These are phyloP conservation scores for Adineta ricciae DNA, from an alignment of 2,888 invertebrate genomes.

Conservation along the genomic window DNA sequence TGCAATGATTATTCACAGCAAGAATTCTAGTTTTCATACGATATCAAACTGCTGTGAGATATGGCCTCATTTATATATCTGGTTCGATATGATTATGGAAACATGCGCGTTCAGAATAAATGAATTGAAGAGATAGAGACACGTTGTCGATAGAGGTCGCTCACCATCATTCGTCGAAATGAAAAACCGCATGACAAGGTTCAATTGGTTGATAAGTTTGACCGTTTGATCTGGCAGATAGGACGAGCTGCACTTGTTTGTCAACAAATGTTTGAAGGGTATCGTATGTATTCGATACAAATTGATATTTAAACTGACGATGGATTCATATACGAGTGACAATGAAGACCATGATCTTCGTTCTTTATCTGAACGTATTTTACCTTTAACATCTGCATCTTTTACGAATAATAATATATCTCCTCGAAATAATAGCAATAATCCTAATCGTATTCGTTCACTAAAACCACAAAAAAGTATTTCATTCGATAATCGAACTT, in stretches of 20 bases:
- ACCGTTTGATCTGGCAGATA: neutral
- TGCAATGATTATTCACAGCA: no score
- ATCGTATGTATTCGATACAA: neutral
- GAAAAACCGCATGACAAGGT: neutral
- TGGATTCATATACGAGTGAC: neutral
- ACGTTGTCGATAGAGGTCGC: neutral
- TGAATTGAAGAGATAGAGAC: neutral
- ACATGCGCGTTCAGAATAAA: neutral
- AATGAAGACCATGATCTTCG: neutral
- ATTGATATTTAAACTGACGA: neutral
- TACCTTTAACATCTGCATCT: neutral
- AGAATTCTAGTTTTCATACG: no score
- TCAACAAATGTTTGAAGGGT: slow-evolving; percentile 13
- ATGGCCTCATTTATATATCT: no score
- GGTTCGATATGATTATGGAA: no score
- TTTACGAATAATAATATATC: neutral
- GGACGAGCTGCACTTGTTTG: neutral
- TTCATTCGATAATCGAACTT: neutral
- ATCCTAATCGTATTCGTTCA: neutral
- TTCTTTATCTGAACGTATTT: slow-evolving; percentile 1
- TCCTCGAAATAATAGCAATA: neutral
- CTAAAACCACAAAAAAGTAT: neutral
- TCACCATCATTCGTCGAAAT: neutral
- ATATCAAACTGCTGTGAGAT: no score
- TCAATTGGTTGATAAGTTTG: neutral